Conservation (phyloP, 2,113 vertebrate genomes). For the Microcebus murinus region DNA sequence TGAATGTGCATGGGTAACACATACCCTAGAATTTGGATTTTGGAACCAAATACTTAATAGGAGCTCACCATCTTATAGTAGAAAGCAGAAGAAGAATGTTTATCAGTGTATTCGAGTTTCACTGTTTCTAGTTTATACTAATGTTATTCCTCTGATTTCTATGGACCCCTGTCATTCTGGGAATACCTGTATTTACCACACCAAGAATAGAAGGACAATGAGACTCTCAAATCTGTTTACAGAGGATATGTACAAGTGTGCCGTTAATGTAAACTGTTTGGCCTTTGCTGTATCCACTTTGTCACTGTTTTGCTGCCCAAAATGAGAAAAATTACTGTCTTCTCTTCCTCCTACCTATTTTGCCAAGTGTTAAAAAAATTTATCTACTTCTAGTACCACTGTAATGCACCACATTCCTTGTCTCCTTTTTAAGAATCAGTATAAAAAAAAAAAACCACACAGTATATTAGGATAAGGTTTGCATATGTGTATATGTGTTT, state of each 20-base stretch:
- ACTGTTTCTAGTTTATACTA: not conserved
- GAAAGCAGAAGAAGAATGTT: constrained; percentile 1
- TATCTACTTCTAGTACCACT: not conserved
- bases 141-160: constrained; percentile 18
- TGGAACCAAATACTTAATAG: not conserved
- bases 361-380: constrained; percentile 36
- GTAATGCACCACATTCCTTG: not conserved
- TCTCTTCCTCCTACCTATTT: constrained; percentile 23
- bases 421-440: constrained; percentile 11
- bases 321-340: constrained; percentile 39
- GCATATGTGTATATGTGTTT: not conserved
- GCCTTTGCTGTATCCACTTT: not conserved
- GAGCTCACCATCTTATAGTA: not conserved
- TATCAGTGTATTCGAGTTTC: not conserved
- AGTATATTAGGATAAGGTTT: constrained; percentile 48
- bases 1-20: not conserved
- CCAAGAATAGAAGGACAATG: not conserved
- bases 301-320: constrained; percentile 35
- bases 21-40: constrained; percentile 12
- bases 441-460: constrained; percentile 5
- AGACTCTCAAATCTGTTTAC: constrained; percentile 47
- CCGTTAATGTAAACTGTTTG: not conserved
- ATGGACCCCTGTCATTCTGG: not conserved
- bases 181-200: not conserved
- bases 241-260: constrained; percentile 27